A percentile compares a stretch with the other conserved stretches of the same genome.
phyloP scores from a whole-genome alignment of 2,113 vertebrate species.

The Salvator merianae region DNA sequence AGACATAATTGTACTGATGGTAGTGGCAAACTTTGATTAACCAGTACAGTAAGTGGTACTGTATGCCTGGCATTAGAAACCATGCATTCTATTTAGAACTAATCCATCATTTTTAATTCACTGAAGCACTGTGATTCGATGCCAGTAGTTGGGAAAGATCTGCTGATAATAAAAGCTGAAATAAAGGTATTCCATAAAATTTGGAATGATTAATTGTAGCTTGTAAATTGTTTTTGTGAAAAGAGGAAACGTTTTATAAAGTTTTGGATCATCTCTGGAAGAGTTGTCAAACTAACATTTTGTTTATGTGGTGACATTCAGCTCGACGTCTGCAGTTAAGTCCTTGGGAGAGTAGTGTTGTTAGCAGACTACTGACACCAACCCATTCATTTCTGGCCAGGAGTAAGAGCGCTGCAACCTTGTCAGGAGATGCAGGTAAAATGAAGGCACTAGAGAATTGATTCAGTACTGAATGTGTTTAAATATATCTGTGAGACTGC shows the following conservation, averaged over 20 bases:
- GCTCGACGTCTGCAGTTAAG: conserved; percentile 91
- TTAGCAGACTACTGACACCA: conserved; percentile 93
- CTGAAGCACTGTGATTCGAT: not conserved
- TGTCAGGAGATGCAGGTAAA: conserved; percentile 95
- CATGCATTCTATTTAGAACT: not conserved
- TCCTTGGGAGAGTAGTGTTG: conserved; percentile 91
- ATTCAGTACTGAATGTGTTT: conserved; percentile 10
- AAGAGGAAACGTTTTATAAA: too few relatives aligned
- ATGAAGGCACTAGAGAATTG: conserved; percentile 18
- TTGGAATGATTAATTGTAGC: not conserved
- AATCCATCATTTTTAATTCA: not conserved
- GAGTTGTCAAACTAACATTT: conserved; percentile 67
- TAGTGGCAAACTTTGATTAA: too few relatives aligned
- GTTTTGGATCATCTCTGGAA: too few relatives aligned
- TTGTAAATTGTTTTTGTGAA: conserved; percentile 3
- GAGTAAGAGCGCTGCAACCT: conserved; percentile 91
- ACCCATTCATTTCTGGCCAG: conserved; percentile 97
- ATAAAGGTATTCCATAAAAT: not conserved
- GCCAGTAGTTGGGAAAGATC: not conserved
- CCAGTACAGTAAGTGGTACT: not conserved
- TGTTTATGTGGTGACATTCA: conserved; percentile 77
- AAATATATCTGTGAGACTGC: not conserved
- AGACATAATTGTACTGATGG: too few relatives aligned
- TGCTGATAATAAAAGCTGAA: not conserved
- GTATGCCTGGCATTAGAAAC: not conserved